Evolutionary conservation across 2,888 invertebrate species (phyloP).

Genomic region (Chaetoderma sp.): DNA sequence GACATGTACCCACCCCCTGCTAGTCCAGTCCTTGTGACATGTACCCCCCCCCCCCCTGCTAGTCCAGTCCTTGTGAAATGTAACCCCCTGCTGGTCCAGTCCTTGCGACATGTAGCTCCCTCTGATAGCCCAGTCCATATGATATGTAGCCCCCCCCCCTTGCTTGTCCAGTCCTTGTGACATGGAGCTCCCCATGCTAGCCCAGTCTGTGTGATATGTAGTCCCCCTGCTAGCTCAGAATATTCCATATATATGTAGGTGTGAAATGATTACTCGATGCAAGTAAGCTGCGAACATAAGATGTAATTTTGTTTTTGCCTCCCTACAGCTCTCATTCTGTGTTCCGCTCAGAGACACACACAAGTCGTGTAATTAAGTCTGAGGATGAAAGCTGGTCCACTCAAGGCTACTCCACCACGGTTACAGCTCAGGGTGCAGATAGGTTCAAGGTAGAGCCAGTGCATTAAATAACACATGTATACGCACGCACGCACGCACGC

Average conservation of each 20-base stretch:
- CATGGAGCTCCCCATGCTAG: too few relatives aligned
- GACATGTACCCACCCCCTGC: too few relatives aligned
- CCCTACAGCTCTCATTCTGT: conserved; percentile 47
- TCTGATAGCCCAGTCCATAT: too few relatives aligned
- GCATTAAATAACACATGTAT: neutral
- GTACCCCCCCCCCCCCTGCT: too few relatives aligned
- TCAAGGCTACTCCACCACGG: conserved; percentile 46
- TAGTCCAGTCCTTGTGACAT: too few relatives aligned
- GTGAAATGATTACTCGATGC: neutral
- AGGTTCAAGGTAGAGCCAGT: neutral
- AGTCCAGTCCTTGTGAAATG: too few relatives aligned
- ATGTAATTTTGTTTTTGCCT: conserved; percentile 6
- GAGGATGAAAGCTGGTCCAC: conserved; percentile 41
- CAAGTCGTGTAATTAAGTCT: conserved; percentile 46
- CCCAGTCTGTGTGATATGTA: too few relatives aligned
- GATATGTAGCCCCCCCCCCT: too few relatives aligned
- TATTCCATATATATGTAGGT: neutral
- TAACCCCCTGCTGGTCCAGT: too few relatives aligned
- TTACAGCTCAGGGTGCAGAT: conserved; percentile 44
- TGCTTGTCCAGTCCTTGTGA: too few relatives aligned
- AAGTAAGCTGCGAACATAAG: neutral
- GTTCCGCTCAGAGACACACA: conserved; percentile 53
- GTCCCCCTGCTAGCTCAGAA: too few relatives aligned
- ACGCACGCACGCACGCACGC: neutral
- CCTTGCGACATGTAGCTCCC: too few relatives aligned